Conservation (phyloP, 1,140 invertebrate species). For the Drosophila orena region DNA sequence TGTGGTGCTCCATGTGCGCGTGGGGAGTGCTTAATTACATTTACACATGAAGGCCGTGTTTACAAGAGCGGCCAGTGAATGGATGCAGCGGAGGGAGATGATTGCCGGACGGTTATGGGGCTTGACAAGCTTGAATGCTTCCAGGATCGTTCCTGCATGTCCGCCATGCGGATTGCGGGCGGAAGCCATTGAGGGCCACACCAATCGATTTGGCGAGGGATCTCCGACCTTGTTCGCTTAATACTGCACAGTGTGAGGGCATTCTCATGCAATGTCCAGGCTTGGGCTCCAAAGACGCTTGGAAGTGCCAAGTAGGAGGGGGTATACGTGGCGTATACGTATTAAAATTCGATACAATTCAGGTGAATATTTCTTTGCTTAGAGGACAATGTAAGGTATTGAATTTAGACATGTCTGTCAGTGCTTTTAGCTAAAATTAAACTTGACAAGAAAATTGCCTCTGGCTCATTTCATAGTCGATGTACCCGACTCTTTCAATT, state of each 20-base stretch:
- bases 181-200: constrained; percentile 5
- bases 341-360: too few relatives aligned
- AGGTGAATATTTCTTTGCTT: too few relatives aligned
- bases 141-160: constrained; percentile 12
- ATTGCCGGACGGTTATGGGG: constrained; percentile 49
- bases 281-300: not conserved
- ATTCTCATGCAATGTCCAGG: not conserved
- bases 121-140: constrained; percentile 55
- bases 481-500: constrained; percentile 10
- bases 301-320: too few relatives aligned
- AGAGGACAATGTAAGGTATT: too few relatives aligned
- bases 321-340: not conserved
- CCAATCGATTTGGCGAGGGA: not conserved
- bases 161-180: constrained; percentile 13
- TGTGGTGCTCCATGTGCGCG: constrained; percentile 32
- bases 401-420: too few relatives aligned
- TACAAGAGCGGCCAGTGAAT: constrained; percentile 39
- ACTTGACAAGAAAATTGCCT: not conserved
- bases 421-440: not conserved
- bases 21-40: constrained; percentile 75
- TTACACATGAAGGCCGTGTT: constrained; percentile 66
- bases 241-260: not conserved
- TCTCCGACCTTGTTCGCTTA: not conserved
- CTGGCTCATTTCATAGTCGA: not conserved
- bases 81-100: constrained; percentile 27